These are phyloP conservation scores for Pyrocoelia pectoralis DNA, from an alignment of 2,888 invertebrate genomes.

Conservation along the genomic window DNA sequence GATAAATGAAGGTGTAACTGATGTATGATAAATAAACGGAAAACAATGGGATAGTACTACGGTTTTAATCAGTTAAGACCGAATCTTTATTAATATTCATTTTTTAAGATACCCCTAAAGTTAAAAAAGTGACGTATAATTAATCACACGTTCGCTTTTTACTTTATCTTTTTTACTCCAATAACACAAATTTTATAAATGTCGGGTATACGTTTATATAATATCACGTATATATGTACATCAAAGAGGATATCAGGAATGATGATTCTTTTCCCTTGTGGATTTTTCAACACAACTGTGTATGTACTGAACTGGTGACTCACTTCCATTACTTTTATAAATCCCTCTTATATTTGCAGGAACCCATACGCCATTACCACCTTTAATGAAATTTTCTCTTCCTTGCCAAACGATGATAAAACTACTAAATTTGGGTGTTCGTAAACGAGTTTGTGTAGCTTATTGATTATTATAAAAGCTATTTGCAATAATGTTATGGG, in stretches of 20 bases:
- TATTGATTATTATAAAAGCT: too few species aligned
- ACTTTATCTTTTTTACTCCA: too few species aligned
- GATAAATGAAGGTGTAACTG: background rate
- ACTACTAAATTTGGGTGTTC: too few species aligned
- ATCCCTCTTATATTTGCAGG: slow-evolving; percentile 10
- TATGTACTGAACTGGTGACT: slow-evolving; percentile 13
- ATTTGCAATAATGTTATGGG: too few species aligned
- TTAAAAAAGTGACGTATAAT: too few species aligned
- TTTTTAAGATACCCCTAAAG: too few species aligned
- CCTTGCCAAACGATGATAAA: background rate
- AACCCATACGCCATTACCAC: slow-evolving; percentile 1
- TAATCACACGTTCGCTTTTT: too few species aligned
- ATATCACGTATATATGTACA: background rate
- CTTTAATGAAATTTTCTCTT: background rate
- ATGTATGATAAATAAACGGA: background rate
- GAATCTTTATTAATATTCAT: background rate
- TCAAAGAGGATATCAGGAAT: slow-evolving; percentile 10
- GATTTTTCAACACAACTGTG: slow-evolving; percentile 17
- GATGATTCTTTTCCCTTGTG: slow-evolving; percentile 18
- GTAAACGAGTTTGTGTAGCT: too few species aligned
- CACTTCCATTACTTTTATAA: slow-evolving; percentile 16
- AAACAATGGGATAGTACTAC: background rate
- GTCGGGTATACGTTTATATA: too few species aligned
- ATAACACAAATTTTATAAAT: too few species aligned
- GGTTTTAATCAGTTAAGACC: background rate